Evolutionary conservation across 1,140 invertebrate species (phyloP), one percentile per base, ranked within the genome.

Genomic region (Zaprionus inermis): DNA sequence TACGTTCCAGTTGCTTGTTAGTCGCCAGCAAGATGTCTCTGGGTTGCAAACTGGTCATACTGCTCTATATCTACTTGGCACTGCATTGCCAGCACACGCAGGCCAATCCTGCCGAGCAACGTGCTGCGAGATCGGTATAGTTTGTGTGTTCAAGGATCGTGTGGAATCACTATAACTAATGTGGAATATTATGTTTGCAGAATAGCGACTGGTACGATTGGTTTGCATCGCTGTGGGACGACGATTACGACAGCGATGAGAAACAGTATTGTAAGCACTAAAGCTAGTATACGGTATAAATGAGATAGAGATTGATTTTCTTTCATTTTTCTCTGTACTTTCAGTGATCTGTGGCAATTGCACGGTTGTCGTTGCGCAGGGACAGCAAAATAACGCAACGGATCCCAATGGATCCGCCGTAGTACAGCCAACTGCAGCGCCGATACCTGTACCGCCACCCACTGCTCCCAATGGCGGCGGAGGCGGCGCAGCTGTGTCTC

Each of bases 341-440:
- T 16, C 16, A 89, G 76, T 89, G 9, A 22, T 89, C 32, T 85
- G 76, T 52, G 41, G 73, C 4, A 89, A 89, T 36, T 91, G 88
- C 22, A 89, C 80, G 5, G 72, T 91, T 20, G 10, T 89, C 5
- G 63, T 90, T n/a, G 22, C 46, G 9, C 72, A 51, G 36, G 38
- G 3, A 6, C 56, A 46, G 18, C 44, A 14, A 16, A 69, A 61
- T 44, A 44, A 44, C 18, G 52, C 41, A 16, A 58, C 41, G 10
- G 32, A 32, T 4, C 24, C 24, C 24, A 28, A 28, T 11, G 32
- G n/a, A n/a, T n/a, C 57, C 16, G 10, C 32, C 24, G 5, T 6
- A 3, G 10, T 46, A 3, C 59, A 66, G n/a, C 24, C 28, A 41
- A 11, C 65, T 52, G 5, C 68, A 11, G 24, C 18, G 32, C 34